Conservation (phyloP, 2,113 vertebrate species). For the Lycocorax pyrrhopterus region DNA sequence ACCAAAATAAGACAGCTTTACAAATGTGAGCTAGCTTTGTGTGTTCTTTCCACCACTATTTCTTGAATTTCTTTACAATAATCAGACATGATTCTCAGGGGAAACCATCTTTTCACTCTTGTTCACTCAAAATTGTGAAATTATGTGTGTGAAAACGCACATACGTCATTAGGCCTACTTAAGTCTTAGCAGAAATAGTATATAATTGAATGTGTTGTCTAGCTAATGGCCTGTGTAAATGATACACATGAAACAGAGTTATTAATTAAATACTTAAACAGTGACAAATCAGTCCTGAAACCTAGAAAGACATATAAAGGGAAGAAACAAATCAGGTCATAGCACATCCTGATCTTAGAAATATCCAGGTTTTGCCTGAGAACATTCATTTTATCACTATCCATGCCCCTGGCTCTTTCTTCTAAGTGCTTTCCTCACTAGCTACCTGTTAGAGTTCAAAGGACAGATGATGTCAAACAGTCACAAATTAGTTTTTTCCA, state of each 20-base stretch:
- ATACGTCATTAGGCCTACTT: background rate
- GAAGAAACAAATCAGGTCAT: background rate
- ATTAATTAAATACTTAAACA: background rate
- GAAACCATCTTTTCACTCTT: background rate
- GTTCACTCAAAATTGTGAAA: background rate
- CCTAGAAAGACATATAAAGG: background rate
- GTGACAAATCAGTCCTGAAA: background rate
- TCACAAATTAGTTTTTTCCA: fast-evolving
- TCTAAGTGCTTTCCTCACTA: background rate
- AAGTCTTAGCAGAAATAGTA: background rate
- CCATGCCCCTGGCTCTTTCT: background rate
- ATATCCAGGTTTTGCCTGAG: background rate
- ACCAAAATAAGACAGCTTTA: background rate
- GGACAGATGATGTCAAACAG: background rate
- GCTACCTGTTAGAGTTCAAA: background rate
- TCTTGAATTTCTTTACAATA: background rate
- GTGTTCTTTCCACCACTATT: background rate
- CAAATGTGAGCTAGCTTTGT: background rate
- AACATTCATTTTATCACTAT: background rate
- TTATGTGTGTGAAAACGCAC: background rate
- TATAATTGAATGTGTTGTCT: background rate
- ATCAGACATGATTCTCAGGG: background rate
- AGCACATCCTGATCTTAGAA: background rate
- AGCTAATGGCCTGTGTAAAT: background rate
- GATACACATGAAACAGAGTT: background rate